These are phyloP conservation scores for Phalera bucephala DNA, from an alignment of 2,888 invertebrate species.

Conservation along the genomic window DNA sequence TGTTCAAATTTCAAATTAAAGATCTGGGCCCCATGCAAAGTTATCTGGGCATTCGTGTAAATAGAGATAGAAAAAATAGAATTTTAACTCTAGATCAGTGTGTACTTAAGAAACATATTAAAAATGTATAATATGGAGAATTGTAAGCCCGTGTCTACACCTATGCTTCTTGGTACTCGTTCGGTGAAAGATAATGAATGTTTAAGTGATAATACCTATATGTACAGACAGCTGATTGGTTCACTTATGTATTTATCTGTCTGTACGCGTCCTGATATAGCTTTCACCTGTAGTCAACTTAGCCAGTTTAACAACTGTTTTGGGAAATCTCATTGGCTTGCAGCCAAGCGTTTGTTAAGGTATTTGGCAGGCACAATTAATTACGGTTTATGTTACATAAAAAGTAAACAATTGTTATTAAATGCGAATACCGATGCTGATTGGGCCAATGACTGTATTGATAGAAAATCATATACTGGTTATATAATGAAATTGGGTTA, in stretches of 20 bases:
- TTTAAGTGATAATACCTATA: not conserved
- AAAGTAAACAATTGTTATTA: no score
- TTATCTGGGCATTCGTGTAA: slow-evolving; percentile 8
- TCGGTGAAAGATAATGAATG: not conserved
- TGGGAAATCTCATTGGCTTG: slow-evolving; percentile 5
- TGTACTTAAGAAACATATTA: slow-evolving; percentile 3
- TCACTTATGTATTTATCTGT: slow-evolving; percentile 10
- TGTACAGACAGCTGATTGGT: slow-evolving; percentile 7
- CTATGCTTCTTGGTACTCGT: slow-evolving; percentile 6
- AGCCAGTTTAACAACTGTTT: slow-evolving; percentile 7
- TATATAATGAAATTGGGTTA: no score
- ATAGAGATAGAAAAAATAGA: slow-evolving; percentile 5
- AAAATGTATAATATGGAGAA: slow-evolving; percentile 1
- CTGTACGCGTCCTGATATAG: slow-evolving; percentile 10
- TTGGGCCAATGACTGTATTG: no score
- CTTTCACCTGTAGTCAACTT: slow-evolving; percentile 9
- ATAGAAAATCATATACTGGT: no score
- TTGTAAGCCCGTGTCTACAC: slow-evolving; percentile 16
- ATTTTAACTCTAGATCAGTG: slow-evolving; percentile 8
- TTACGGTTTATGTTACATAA: no score
- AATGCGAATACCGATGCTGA: no score
- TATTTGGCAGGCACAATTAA: no score
- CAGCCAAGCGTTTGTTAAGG: not conserved
- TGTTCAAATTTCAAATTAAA: not conserved
- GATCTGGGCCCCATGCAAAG: no score